A percentile compares a stretch with the other conserved stretches of the same genome.
Conservation (phyloP, 1,140 invertebrate species). For the Saccostrea cuccullata region DNA sequence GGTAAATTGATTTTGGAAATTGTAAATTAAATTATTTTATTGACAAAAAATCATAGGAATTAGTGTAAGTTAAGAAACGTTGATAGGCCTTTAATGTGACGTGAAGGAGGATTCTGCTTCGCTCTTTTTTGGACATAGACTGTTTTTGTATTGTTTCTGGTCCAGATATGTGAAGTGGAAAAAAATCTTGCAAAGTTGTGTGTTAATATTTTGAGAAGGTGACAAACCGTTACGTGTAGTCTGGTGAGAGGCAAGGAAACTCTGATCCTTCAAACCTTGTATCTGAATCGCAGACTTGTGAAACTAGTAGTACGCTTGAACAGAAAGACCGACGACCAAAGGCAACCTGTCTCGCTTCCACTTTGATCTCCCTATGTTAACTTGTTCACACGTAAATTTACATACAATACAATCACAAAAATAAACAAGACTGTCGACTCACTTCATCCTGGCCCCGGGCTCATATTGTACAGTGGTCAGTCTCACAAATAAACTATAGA, state of each 20-base stretch:
- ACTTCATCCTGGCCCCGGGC: slow-evolving; percentile 8
- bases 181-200: too few species aligned
- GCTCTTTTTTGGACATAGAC: not conserved
- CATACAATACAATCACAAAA: slow-evolving; percentile 15
- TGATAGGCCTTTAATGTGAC: too few species aligned
- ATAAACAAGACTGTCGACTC: slow-evolving; percentile 22
- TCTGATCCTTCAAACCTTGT: slow-evolving; percentile 7
- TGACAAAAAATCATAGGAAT: too few species aligned
- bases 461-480: not conserved
- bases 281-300: not conserved
- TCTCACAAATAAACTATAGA: not conserved
- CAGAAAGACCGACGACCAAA: not conserved
- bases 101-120: too few species aligned
- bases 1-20: too few species aligned
- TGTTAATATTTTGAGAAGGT: not conserved
- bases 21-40: too few species aligned
- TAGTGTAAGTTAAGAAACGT: too few species aligned
- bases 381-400: slow-evolving; percentile 31
- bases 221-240: slow-evolving; percentile 8
- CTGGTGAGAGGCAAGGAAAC: not conserved
- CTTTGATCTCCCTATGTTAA: slow-evolving; percentile 25
- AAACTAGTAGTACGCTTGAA: slow-evolving; percentile 2
- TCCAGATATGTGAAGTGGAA: not conserved
- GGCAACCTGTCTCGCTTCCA: not conserved
- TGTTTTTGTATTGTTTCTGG: not conserved